A percentile compares a stretch with the other conserved stretches of the same genome.
Evolutionary conservation across 2,888 invertebrate genomes (phyloP).

Genomic region (Spodoptera littoralis): DNA sequence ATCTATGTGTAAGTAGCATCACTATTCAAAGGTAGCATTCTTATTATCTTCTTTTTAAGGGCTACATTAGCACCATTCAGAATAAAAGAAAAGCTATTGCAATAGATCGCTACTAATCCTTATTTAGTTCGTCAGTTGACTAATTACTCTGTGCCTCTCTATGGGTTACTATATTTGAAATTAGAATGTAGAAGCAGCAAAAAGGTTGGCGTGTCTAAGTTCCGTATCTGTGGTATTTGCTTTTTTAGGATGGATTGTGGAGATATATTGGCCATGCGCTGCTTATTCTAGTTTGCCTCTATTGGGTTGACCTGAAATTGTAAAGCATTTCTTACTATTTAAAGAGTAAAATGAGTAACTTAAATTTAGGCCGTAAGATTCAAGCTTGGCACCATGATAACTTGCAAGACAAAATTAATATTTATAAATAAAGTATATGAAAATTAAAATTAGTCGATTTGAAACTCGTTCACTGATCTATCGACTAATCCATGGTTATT

Average conservation of each 20-base stretch:
- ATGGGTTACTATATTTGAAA: conserved; percentile 18
- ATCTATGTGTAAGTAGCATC: conserved; percentile 37
- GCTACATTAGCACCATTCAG: conserved; percentile 35
- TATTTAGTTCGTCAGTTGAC: conserved; percentile 19
- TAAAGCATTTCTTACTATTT: conserved; percentile 5
- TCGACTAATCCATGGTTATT: conserved; percentile 9
- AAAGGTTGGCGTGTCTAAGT: too few relatives aligned
- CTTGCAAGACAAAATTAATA: neutral
- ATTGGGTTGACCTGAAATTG: neutral
- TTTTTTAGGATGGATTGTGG: neutral
- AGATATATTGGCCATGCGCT: conserved; percentile 1
- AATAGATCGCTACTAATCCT: conserved; percentile 45
- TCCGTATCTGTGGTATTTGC: neutral
- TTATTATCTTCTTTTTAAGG: conserved; percentile 46
- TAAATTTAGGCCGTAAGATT: neutral
- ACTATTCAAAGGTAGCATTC: conserved; percentile 35
- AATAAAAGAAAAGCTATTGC: conserved; percentile 27
- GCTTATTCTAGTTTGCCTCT: neutral
- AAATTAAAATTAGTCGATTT: conserved; percentile 6
- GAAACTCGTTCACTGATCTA: conserved; percentile 6
- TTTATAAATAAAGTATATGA: neutral
- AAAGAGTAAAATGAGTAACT: neutral
- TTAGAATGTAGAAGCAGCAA: conserved; percentile 12
- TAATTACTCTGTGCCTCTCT: conserved; percentile 3
- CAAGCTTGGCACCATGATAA: neutral